Evolutionary conservation across 2,113 vertebrate genomes (phyloP), one percentile per base, ranked within the genome.

Genomic region (Passer domesticus): DNA sequence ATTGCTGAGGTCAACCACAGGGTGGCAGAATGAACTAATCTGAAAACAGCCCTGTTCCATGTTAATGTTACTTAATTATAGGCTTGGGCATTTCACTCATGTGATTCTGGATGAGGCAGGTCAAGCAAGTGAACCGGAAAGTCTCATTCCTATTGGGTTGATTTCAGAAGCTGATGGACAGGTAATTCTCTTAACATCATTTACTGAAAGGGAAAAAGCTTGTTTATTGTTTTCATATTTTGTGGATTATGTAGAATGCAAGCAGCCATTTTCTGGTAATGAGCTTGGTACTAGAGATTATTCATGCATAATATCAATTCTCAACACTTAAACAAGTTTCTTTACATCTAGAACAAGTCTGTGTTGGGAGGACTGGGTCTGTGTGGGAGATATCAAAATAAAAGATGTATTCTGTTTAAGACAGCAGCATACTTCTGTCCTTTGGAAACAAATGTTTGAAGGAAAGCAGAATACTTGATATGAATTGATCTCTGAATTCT

Each of bases 71-170:
- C 83, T 83, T 95, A 60, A 47, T 90, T 96, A 31, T 60, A 99
- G 99, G 80, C 96, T 98, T 53, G 99, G 99, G 68, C 99, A 99
- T 92, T 99, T 99, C 94, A 99, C 99, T 10, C 99, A 99, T 9
- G 96, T 99, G 27, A 99, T 99, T 96, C 96, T 99, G 97, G 99
- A 99, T 83, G 99, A 99, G 94, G 98, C 99, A 3, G 99, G 99
- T 14, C 99, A 99, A 96, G 99, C 99, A 44, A 99, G 97, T 49
- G 99, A 99, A 93, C 99, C 99, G 0, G 99, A 99, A 91, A 98
- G 98, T 93, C 97, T 99, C 35, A 99, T 99, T 69, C 99, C 99
- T 10, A 59, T 99, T 63, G 98, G 98, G 24, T 87, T 99, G 55
- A 67, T 99, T n/a, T 99, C 99, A 1, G 99, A 99, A 86, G 77